These are phyloP conservation scores for Drosophila gunungcola DNA, from an alignment of 1,140 invertebrate genomes.

Conservation along the genomic window DNA sequence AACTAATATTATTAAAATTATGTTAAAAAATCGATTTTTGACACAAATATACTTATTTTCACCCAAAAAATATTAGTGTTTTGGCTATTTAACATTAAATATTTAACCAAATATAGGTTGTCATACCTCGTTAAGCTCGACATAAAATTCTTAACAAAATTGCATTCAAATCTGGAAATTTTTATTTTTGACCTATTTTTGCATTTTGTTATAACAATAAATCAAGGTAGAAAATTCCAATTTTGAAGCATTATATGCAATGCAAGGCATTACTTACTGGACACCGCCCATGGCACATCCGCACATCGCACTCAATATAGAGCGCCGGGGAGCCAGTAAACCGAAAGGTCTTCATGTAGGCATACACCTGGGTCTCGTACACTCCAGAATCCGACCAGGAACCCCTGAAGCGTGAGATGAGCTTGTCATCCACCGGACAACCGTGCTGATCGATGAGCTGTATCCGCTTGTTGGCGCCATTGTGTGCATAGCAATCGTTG, in stretches of 20 bases:
- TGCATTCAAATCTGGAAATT: no score
- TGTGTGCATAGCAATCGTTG: conserved; percentile 97
- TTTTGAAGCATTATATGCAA: no score
- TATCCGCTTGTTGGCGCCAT: conserved; percentile 95
- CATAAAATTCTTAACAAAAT: no score
- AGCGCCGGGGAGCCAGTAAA: conserved; percentile 96
- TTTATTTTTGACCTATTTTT: no score
- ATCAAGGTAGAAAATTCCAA: no score
- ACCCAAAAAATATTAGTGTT: no score
- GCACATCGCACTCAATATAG: conserved; percentile 97
- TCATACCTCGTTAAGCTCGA: no score
- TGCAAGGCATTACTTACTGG: conserved; percentile 86
- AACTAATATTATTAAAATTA: no score
- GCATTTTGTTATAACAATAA: no score
- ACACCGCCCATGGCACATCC: conserved; percentile 97
- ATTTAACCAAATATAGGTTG: not conserved
- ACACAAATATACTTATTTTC: no score
- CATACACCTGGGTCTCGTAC: conserved; percentile 97
- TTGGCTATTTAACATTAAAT: no score
- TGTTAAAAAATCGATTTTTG: no score
- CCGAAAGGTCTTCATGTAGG: conserved; percentile 97
- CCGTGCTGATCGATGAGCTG: conserved; percentile 97
- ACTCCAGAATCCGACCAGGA: conserved; percentile 95
- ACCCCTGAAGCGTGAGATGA: conserved; percentile 95
- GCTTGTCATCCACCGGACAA: conserved; percentile 96